Conservation (phyloP, 2,888 invertebrate species). For the Coecobrya sp. region DNA sequence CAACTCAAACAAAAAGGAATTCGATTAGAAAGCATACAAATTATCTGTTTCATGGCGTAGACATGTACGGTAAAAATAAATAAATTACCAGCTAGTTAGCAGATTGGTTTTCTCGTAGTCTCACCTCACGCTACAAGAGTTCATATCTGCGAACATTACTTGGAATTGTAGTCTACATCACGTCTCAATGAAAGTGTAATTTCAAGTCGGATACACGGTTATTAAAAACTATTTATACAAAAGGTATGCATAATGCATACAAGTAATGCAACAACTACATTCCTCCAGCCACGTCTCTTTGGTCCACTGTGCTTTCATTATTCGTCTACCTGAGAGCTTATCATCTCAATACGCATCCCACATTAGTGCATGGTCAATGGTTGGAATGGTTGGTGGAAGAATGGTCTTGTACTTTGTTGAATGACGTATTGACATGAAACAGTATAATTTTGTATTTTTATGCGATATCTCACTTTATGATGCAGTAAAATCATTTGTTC, state of each 20-base stretch:
- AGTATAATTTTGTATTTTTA: neutral
- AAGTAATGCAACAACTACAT: neutral
- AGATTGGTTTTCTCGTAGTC: constrained; percentile 15
- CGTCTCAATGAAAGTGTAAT: constrained; percentile 21
- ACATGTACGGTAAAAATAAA: constrained; percentile 6
- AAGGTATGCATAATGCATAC: neutral
- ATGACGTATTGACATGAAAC: constrained; percentile 1
- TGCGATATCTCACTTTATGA: neutral
- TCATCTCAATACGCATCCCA: neutral
- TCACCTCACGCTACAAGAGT: neutral
- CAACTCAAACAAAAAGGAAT: neutral
- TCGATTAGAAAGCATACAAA: constrained; percentile 13
- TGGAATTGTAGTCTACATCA: constrained; percentile 46
- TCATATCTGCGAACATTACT: constrained; percentile 18
- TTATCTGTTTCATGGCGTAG: constrained; percentile 5
- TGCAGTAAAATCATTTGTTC: too few relatives aligned
- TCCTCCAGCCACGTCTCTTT: neutral
- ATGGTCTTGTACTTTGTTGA: neutral
- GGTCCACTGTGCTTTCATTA: neutral
- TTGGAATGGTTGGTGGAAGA: neutral
- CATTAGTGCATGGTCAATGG: too few relatives aligned
- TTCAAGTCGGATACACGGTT: neutral
- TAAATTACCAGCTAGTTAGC: constrained; percentile 71
- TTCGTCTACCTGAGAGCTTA: neutral
- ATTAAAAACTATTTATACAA: neutral